Percentiles rank a stretch among this genome's conserved stretches.
These are phyloP conservation scores for Luffia ferchaultella DNA, from an alignment of 2,888 invertebrate genomes.

Conservation along the genomic window DNA sequence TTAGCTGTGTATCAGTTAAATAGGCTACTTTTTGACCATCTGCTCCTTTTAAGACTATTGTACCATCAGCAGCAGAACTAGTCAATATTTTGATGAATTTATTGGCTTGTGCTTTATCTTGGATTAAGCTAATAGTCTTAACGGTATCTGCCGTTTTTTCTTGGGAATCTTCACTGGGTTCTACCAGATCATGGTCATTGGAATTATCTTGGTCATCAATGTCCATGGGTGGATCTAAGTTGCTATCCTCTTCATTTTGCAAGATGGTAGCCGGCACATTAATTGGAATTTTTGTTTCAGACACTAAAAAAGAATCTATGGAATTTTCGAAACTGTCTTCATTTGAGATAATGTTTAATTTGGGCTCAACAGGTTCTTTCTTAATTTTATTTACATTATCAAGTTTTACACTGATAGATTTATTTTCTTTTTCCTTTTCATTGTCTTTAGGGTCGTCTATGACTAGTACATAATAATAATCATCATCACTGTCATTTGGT, in stretches of 20 bases:
- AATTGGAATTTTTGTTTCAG: constrained; percentile 36
- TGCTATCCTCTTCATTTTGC: constrained; percentile 47
- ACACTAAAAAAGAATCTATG: constrained; percentile 42
- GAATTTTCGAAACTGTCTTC: constrained; percentile 29
- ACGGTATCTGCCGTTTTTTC: constrained; percentile 18
- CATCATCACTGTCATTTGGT: constrained; percentile 51
- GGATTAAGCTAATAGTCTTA: constrained; percentile 20
- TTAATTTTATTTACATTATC: constrained; percentile 1
- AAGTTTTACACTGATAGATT: constrained; percentile 5
- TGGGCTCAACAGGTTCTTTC: constrained; percentile 14
- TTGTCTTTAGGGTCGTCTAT: constrained; percentile 44
- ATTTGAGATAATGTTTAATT: constrained; percentile 9
- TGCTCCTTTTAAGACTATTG: constrained; percentile 38
- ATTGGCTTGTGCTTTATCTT: constrained; percentile 22
- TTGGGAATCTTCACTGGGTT: constrained; percentile 19
- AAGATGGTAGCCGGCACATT: constrained; percentile 55
- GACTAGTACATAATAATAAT: constrained; percentile 54
- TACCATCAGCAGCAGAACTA: constrained; percentile 32
- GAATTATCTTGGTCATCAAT: constrained; percentile 22
- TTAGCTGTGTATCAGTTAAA: constrained; percentile 23
- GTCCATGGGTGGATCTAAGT: constrained; percentile 10
- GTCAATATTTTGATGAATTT: constrained; percentile 48
- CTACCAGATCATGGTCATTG: constrained; percentile 21
- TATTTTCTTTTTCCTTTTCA: constrained; percentile 17
- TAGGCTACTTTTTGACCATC: constrained; percentile 33